Conservation (phyloP, 2,113 vertebrate genomes). For the Acanthisitta chloris region DNA sequence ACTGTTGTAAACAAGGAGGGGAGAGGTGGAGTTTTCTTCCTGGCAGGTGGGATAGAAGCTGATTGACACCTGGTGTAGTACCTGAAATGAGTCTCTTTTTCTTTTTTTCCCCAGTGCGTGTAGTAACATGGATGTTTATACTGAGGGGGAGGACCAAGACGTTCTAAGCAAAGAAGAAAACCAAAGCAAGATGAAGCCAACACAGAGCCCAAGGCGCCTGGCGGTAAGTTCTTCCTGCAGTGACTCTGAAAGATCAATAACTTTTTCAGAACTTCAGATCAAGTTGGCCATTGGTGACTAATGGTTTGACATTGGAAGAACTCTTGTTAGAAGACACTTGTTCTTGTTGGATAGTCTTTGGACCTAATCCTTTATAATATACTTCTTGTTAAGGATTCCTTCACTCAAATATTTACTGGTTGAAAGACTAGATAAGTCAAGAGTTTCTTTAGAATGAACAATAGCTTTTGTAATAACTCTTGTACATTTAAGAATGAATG, state of each 20-base stretch:
- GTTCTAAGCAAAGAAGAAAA: not conserved
- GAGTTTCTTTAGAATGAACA: not conserved
- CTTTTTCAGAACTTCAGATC: not conserved
- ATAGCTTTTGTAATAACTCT: not conserved
- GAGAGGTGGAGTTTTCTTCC: not conserved
- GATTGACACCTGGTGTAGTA: not conserved
- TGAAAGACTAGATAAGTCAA: not conserved
- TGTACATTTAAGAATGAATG: not conserved
- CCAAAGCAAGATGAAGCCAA: conserved; percentile 1
- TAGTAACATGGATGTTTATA: not conserved
- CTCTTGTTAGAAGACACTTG: not conserved
- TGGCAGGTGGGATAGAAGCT: not conserved
- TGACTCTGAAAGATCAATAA: rapidly evolving
- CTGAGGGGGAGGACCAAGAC: not conserved
- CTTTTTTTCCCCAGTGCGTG: not conserved
- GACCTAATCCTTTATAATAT: not conserved
- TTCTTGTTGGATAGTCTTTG: not conserved
- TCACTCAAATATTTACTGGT: not conserved
- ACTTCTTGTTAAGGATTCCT: not conserved
- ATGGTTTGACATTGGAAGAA: not conserved
- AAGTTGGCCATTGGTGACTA: not conserved
- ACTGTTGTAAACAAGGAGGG: not conserved
- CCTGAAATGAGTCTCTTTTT: not conserved
- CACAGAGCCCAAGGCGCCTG: not conserved
- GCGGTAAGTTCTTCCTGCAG: conserved; percentile 33